Base-by-base conservation (phyloP, 2,113 vertebrate genomes). In the Oryctolagus cuniculus region DNA sequence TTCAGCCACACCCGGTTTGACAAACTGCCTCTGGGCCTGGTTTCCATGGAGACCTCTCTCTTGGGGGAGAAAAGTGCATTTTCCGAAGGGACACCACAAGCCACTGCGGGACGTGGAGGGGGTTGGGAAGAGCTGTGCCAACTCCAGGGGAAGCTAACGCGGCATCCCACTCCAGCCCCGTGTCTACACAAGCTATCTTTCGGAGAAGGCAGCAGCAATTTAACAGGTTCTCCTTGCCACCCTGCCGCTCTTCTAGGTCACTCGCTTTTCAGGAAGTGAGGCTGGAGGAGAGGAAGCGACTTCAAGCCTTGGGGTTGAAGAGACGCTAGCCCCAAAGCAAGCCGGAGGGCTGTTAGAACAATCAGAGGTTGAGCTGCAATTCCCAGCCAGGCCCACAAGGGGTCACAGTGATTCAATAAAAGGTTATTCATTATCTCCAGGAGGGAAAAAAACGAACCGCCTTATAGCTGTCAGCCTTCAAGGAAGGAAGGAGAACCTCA, bases 21-120 rank as follows among this genome's bases (percentile, higher is more conserved):
- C 44, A 69, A 67, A 49, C 16, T 64, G 55, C 49, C 34, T 67
- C 89, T 69, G 10, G 91, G 66, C 51, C 82, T 82, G 89, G 91
- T 91, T 92, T 89, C 96, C 87, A 27, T 93, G 69, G 93, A 93
- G 94, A 94, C 55, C 85, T 38, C 12, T 83, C 93, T 87, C 80
- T 66, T 38, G 31, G 19, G 44, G 79, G 63, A 31, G 17, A 31
- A 22, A 75, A 79, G 10, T 10, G 66, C 51, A 49, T 85, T 67
- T 91, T 69, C 53, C 38, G 15, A 80, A 93, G n/a, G 66, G 69
- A 24, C 85, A 16, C 38, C 31, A 3, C 6, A 16, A 53, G 53
- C 73, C 53, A 12, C 53, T 27, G 9, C 81, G 44, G 53, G 31
- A 38, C 19, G 5, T 4, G 16, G 51, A 74, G 13, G 55, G 31